Evolutionary conservation across 2,113 vertebrate species (phyloP), one percentile per base, ranked within the genome.

Genomic region (Girardinichthys multiradiatus): DNA sequence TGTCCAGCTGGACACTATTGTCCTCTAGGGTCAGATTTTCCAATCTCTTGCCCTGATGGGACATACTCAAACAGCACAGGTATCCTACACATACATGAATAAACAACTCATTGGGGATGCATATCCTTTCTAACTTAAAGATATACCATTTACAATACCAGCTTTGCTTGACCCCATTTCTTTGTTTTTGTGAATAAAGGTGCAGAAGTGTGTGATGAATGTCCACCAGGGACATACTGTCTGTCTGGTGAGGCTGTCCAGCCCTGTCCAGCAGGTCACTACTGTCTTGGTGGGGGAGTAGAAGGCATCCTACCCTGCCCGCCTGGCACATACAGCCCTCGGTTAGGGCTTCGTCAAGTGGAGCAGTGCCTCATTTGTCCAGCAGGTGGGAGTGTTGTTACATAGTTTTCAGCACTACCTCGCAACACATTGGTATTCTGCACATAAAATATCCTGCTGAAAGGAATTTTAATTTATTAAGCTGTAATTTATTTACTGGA

Each of bases 171-270:
- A 75, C 2, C 30, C 6, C 4, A n/a, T 64, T 2, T 27, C 4
- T 68, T 28, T 54, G 21, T 14, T 37, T 29, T 33, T n/a, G 60
- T 74, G 42, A 3, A 11, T 79, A 10, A 79, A 96, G 95, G 94
- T 17, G 93, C 93, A 54, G 89, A 88, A 5, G 83, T 84, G 33
- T 95, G 95, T 37, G 81, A 87, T 2, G 92, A 95, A 11, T 98
- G 96, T 59, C 95, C 94, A 59, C 72, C 93, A 61, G 96, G 96
- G 10, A 95, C 93, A 37, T 94, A 95, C 81, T 97, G 96, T 14
- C 87, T 94, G 0, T 72, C 87, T 37, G 94, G 91, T 54, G 95
- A 93, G 28, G 88, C 87, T 13, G 82, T 90, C 21, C 93, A 33
- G 76, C 87, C 6, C 63, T 97, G 94, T 68, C 94, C 94, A 24